phyloP scores from a whole-genome alignment of 92 coral and sea anemone species.

The Palythoa grandis region DNA sequence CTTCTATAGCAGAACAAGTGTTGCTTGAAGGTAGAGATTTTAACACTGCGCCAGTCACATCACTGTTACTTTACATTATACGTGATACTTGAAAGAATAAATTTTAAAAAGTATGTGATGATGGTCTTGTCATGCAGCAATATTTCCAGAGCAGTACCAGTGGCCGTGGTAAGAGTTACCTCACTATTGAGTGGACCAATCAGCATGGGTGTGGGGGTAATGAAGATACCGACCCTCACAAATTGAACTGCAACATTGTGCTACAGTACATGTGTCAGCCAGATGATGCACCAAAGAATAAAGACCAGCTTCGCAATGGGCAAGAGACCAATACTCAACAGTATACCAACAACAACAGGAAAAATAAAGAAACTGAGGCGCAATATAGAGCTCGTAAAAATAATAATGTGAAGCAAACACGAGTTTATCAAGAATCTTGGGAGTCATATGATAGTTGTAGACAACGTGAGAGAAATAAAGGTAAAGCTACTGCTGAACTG shows the following conservation, averaged over 20 bases:
- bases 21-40: too few relatives aligned
- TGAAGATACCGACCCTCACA: constrained; percentile 88
- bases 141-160: constrained; percentile 78
- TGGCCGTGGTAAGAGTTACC: constrained; percentile 74
- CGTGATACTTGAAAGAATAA: too few relatives aligned
- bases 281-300: constrained; percentile 30
- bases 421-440: constrained; percentile 90
- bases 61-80: too few relatives aligned
- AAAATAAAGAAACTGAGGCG: constrained; percentile 44
- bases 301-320: constrained; percentile 82
- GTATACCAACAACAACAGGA: constrained; percentile 52
- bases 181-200: constrained; percentile 97
- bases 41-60: too few relatives aligned
- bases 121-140: constrained; percentile 41
- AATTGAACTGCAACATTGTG: constrained; percentile 87
- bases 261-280: constrained; percentile 91
- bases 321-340: constrained; percentile 77
- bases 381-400: constrained; percentile 64
- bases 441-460: constrained; percentile 95
- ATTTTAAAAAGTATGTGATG: too few relatives aligned
- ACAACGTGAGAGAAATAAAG: constrained; percentile 81
- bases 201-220: constrained; percentile 99
- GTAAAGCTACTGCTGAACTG: constrained; percentile 25
- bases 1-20: too few relatives aligned
- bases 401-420: constrained; percentile 51